phyloP scores from a whole-genome alignment of 2,113 vertebrate species.

The Pluvianellus socialis region DNA sequence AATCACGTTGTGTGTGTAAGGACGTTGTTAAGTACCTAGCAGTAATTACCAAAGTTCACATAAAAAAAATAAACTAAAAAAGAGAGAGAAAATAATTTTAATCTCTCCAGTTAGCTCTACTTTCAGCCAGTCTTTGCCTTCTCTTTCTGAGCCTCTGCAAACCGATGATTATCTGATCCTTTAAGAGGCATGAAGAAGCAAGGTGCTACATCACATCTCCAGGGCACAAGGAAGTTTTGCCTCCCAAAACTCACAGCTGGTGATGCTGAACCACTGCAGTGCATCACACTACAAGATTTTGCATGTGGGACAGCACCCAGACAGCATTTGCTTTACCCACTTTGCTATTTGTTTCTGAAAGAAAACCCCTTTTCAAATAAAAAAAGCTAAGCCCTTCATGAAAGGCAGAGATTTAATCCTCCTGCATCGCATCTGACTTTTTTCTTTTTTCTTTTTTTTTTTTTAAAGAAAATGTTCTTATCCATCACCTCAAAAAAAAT shows the following conservation, averaged over 20 bases:
- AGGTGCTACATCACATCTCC: rapidly evolving
- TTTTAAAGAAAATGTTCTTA: slow-evolving; percentile 1
- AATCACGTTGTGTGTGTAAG: rapidly evolving
- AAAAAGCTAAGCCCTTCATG: not conserved
- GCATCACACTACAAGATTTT: not conserved
- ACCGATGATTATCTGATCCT: not conserved
- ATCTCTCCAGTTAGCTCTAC: not conserved
- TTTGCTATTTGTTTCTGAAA: not conserved
- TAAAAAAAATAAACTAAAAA: not conserved
- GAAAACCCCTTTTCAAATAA: rapidly evolving
- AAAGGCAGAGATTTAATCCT: rapidly evolving
- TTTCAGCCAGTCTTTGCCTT: not conserved
- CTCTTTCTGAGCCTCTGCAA: too few species aligned
- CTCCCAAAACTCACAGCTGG: not conserved
- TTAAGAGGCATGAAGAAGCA: not conserved
- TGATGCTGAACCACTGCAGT: not conserved
- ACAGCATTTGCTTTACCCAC: not conserved
- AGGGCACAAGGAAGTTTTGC: not conserved
- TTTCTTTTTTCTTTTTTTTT: not conserved
- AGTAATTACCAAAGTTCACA: not conserved
- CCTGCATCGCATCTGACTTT: not conserved
- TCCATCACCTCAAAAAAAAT: not conserved
- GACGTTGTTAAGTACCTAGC: rapidly evolving
- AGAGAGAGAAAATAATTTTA: not conserved
- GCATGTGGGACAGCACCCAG: not conserved